A percentile compares a stretch with the other conserved stretches of the same genome.
Conservation (phyloP, 2,797 vertebrate genomes). For the Typhlichthys subterraneus region DNA sequence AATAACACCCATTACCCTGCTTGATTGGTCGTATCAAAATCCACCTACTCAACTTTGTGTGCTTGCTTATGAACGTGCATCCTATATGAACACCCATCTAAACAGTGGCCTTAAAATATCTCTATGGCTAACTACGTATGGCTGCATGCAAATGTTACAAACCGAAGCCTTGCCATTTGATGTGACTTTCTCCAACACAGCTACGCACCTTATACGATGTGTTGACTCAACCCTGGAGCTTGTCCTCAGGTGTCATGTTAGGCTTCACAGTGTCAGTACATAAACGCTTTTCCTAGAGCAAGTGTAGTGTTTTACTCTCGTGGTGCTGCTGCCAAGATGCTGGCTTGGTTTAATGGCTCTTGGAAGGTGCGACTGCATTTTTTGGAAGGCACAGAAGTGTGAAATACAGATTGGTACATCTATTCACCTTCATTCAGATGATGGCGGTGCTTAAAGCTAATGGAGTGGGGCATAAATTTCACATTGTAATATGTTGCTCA, state of each 20-base stretch:
- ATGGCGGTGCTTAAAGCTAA: constrained; percentile 45
- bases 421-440: constrained; percentile 39
- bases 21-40: constrained; percentile 53
- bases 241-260: constrained; percentile 53
- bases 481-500: constrained; percentile 45
- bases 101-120: neutral
- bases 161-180: constrained; percentile 24
- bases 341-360: constrained; percentile 61
- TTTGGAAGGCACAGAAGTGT: constrained; percentile 55
- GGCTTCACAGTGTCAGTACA: constrained; percentile 50
- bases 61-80: constrained; percentile 37
- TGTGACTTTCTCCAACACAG: constrained; percentile 24
- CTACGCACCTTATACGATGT: constrained; percentile 47
- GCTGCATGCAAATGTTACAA: constrained; percentile 37
- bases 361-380: constrained; percentile 43
- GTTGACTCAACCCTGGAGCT: constrained; percentile 51
- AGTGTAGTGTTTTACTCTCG: constrained; percentile 49
- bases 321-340: constrained; percentile 37
- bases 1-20: constrained; percentile 48
- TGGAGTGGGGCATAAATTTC: constrained; percentile 50
- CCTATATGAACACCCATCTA: constrained; percentile 15
- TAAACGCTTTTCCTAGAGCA: constrained; percentile 45
- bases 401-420: constrained; percentile 53
- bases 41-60: constrained; percentile 42
- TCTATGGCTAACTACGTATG: constrained; percentile 48